Base-by-base conservation (phyloP, 2,113 vertebrate genomes). In the Sapajus apella region DNA sequence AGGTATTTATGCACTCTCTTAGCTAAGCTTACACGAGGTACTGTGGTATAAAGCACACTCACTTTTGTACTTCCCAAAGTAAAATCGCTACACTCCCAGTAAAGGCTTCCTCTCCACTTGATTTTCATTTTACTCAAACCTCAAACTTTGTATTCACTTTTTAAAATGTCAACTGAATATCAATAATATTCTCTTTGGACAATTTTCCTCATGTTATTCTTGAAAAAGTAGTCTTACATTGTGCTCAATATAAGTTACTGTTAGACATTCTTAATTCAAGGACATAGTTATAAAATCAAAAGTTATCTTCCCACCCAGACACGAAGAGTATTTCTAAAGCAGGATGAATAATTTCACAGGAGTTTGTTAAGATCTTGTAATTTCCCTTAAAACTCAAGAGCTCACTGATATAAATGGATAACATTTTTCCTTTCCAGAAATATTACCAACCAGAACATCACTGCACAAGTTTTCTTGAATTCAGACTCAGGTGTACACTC, bases 311-410 rank as follows among this genome's bases (percentile, higher is more conserved):
- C 56, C 27, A 87, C 21, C 21, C 32, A 86, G 83, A 75, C 23
- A 87, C n/a, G 21, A 66, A 47, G 32, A 87, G 32, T 85, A 12
- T 18, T 75, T 84, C 50, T 82, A 89, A 77, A 66, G 58, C 4
- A 32, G 14, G 50, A 47, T 7, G 23, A 82, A 50, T 16, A 9
- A 30, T 20, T 45, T 87, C 40, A 77, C 5, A 37, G 18, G 27
- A 81, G 6, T 45, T 58, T 77, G 27, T 77, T 40, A 43, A 4
- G 50, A 66, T 30, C 37, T 21, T 30, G 37, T 80, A 47, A 76
- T 76, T 20, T 50, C 55, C 50, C 43, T 94, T 95, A 86, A 76
- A 91, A 85, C 37, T 64, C 55, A 68, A 82, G 30, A 75, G 40
- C 1, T 92, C 77, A 25, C 18, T 85, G 32, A 80, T 52, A 93